These are phyloP conservation scores for Napeogenes inachia DNA, from an alignment of 2,888 invertebrate genomes.

Conservation along the genomic window DNA sequence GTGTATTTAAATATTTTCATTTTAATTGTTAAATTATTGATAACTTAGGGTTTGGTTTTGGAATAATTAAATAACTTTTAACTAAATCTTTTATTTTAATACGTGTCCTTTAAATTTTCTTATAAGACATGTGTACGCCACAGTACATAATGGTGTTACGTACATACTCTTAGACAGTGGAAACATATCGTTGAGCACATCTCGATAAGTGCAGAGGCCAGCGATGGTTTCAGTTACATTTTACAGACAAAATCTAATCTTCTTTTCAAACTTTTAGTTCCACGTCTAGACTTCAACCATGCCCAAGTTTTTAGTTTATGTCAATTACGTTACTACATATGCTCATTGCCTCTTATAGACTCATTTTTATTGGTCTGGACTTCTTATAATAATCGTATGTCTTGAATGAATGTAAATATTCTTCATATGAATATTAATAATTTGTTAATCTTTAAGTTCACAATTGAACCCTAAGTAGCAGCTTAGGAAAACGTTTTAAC, in stretches of 20 bases:
- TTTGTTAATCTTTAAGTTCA: neutral
- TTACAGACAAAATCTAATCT: conserved; percentile 67
- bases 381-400: neutral
- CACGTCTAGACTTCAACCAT: conserved; percentile 51
- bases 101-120: no score
- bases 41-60: no score
- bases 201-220: conserved; percentile 60
- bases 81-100: no score
- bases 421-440: neutral
- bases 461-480: no score
- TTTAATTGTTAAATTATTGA: neutral
- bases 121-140: no score
- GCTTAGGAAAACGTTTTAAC: no score
- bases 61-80: no score
- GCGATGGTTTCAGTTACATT: conserved; percentile 61
- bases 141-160: neutral
- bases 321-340: conserved; percentile 38
- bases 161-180: conserved; percentile 31
- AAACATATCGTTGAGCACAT: conserved; percentile 40
- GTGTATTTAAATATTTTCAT: no score
- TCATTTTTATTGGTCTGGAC: neutral
- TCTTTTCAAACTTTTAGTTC: conserved; percentile 58
- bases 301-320: conserved; percentile 43
- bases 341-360: no score
- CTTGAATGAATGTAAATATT: neutral